Conservation (phyloP, 2,113 vertebrate genomes). For the Silurus asotus region DNA sequence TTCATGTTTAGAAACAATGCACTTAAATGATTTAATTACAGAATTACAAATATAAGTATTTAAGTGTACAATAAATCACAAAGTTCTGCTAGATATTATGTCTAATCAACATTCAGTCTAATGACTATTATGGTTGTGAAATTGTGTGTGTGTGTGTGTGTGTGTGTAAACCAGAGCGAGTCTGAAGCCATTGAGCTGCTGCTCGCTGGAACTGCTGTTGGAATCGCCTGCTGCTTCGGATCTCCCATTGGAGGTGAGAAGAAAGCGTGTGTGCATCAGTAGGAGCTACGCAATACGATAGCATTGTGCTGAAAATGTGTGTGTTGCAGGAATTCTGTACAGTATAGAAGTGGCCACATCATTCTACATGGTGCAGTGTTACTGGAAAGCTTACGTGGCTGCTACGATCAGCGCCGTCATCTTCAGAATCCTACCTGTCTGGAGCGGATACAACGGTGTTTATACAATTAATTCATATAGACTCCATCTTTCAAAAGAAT, state of each 20-base stretch:
- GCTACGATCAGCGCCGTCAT: conserved; percentile 40
- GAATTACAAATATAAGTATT: no score
- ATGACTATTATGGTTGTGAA: no score
- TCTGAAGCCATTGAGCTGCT: conserved; percentile 92
- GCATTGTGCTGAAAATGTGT: not conserved
- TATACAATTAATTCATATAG: not conserved
- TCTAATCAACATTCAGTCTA: no score
- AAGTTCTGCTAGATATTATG: no score
- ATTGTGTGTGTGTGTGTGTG: not conserved
- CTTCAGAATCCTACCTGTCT: conserved; percentile 49
- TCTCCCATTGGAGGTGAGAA: conserved; percentile 75
- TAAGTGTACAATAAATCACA: no score
- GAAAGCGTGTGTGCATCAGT: not conserved
- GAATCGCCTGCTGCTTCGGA: conserved; percentile 92
- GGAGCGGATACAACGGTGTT: conserved; percentile 5
- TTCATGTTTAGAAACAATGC: no score
- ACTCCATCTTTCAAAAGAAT: no score
- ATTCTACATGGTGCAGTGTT: conserved; percentile 40
- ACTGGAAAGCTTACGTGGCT: conserved; percentile 51
- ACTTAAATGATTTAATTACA: no score
- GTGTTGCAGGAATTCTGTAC: conserved; percentile 40
- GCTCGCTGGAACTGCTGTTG: conserved; percentile 88
- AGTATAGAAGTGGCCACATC: conserved; percentile 42
- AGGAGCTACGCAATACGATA: no score
- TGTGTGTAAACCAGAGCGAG: conserved; percentile 72